A percentile compares a stretch with the other conserved stretches of the same genome.
These are phyloP conservation scores for Hepsetus odoe DNA, from an alignment of 2,113 vertebrate species.

Conservation along the genomic window DNA sequence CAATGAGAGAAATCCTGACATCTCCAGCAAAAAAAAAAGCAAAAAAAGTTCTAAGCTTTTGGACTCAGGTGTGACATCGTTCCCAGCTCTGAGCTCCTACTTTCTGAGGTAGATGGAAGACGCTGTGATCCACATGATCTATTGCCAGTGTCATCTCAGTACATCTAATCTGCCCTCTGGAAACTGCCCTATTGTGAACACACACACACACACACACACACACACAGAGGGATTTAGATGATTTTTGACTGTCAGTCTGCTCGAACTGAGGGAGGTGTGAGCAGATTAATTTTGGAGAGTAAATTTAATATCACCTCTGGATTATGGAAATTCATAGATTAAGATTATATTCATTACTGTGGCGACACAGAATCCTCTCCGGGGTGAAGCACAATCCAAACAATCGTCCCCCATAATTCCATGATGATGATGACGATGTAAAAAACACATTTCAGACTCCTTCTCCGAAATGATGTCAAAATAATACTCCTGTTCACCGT, in stretches of 20 bases:
- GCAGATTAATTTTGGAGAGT: constrained; percentile 75
- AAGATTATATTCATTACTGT: constrained; percentile 61
- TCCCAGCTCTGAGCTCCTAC: too few relatives aligned
- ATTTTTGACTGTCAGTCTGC: constrained; percentile 8
- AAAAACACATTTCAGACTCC: not conserved
- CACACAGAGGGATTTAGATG: not conserved
- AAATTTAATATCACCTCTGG: constrained; percentile 74
- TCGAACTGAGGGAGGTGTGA: constrained; percentile 63
- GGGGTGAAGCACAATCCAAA: not conserved
- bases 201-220: not conserved
- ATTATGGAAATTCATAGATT: constrained; percentile 75
- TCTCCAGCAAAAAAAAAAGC: too few relatives aligned
- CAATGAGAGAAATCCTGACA: too few relatives aligned
- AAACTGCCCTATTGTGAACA: constrained; percentile 9
- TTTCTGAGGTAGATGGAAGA: too few relatives aligned
- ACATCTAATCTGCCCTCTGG: constrained; percentile 43
- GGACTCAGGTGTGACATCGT: too few relatives aligned
- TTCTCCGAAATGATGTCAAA: not conserved
- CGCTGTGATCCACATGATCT: too few relatives aligned
- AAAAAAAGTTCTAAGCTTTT: too few relatives aligned
- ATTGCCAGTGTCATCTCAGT: constrained; percentile 29
- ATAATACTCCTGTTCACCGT: not conserved
- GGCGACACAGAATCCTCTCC: constrained; percentile 11
- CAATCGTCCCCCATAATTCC: constrained; percentile 8
- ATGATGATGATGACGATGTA: not conserved